Conservation (phyloP, 2,888 invertebrate genomes). For the Rhimphoctona megacephalus region DNA sequence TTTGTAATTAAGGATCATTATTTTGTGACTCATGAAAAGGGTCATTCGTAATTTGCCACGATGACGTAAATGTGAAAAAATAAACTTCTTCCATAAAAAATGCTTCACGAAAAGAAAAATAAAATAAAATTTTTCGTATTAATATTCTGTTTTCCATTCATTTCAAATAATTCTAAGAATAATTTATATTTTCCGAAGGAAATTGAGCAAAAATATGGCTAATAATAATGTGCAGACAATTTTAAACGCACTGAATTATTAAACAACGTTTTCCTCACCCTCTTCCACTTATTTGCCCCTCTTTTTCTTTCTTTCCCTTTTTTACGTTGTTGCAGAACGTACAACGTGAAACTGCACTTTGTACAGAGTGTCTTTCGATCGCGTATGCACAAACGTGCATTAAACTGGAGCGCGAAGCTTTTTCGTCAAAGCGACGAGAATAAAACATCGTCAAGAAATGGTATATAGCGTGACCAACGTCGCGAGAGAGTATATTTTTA, state of each 20-base stretch:
- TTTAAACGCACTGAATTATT: background rate
- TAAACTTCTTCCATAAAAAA: too few relatives aligned
- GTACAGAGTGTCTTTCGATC: constrained; percentile 16
- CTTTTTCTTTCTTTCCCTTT: background rate
- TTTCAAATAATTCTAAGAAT: background rate
- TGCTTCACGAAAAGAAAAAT: too few relatives aligned
- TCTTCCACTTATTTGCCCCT: constrained; percentile 26
- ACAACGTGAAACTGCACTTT: constrained; percentile 29
- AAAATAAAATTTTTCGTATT: too few relatives aligned
- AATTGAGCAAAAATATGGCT: background rate
- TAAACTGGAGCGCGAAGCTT: constrained; percentile 3
- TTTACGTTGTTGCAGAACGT: background rate
- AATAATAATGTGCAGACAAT: background rate
- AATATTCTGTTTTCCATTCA: too few relatives aligned
- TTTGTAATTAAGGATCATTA: background rate
- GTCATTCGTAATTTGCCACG: background rate
- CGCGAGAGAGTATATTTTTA: constrained; percentile 56
- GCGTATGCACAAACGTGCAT: constrained; percentile 44
- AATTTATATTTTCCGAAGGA: background rate
- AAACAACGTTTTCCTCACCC: constrained; percentile 42
- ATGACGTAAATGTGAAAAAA: background rate
- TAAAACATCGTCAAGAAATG: constrained; percentile 26
- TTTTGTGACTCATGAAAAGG: background rate
- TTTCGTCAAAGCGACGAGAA: constrained; percentile 55
- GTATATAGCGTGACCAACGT: constrained; percentile 20